Conservation (phyloP, 2,888 invertebrate genomes). For the Hirtodrosophila alboralis region DNA sequence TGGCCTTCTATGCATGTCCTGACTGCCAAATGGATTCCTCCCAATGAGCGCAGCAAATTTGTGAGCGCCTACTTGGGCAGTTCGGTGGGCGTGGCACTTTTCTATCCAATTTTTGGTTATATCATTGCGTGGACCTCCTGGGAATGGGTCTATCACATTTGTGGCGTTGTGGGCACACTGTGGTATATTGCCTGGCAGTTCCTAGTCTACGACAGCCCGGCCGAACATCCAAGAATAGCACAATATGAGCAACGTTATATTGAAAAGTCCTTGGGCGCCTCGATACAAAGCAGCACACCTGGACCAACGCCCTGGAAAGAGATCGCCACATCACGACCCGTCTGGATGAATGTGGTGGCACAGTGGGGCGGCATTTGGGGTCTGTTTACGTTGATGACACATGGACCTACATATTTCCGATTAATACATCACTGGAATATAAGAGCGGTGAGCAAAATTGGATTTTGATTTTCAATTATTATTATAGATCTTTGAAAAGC, state of each 20-base stretch:
- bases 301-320: constrained; percentile 87
- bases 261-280: constrained; percentile 85
- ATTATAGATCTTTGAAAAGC: too few species aligned
- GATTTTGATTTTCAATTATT: too few species aligned
- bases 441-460: constrained; percentile 86
- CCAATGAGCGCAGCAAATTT: constrained; percentile 90
- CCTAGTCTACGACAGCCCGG: constrained; percentile 87
- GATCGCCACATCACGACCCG: constrained; percentile 86
- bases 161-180: constrained; percentile 86
- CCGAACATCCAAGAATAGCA: constrained; percentile 88
- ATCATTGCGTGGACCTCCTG: constrained; percentile 88
- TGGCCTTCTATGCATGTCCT: constrained; percentile 92
- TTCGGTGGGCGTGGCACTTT: constrained; percentile 88
- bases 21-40: constrained; percentile 93
- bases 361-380: constrained; percentile 90
- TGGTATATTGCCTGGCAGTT: constrained; percentile 89
- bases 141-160: constrained; percentile 89
- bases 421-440: constrained; percentile 89
- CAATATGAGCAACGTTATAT: constrained; percentile 86
- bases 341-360: constrained; percentile 87
- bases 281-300: constrained; percentile 80
- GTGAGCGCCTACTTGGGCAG: constrained; percentile 88
- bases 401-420: constrained; percentile 89
- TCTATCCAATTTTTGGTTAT: constrained; percentile 89
- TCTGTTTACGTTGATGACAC: constrained; percentile 88